These are phyloP conservation scores for Anser cygnoides DNA, from an alignment of 2,113 vertebrate species.

Conservation along the genomic window DNA sequence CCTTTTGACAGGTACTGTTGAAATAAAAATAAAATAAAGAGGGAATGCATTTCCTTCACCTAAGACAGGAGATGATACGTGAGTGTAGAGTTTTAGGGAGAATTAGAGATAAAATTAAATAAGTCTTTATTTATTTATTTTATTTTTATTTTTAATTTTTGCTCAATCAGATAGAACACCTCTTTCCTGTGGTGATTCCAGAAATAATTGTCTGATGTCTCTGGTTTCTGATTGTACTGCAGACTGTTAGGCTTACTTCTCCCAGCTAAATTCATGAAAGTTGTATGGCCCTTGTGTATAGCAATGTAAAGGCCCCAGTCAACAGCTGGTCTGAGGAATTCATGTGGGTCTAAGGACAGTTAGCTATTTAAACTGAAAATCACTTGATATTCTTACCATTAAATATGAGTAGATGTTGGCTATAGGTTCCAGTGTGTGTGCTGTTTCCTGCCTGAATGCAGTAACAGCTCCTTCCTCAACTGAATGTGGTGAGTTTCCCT, in stretches of 20 bases:
- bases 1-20: neutral
- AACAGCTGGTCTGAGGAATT: neutral
- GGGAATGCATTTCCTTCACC: neutral
- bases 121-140: neutral
- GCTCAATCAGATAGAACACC: neutral
- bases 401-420: neutral
- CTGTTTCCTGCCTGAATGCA: neutral
- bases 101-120: neutral
- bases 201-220: neutral
- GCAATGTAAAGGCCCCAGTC: neutral
- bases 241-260: neutral
- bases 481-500: neutral
- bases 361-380: neutral
- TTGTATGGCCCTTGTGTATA: neutral
- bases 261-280: neutral
- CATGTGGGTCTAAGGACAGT: neutral
- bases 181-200: neutral
- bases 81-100: neutral
- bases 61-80: neutral
- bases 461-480: neutral
- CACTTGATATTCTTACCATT: neutral
- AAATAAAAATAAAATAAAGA: neutral
- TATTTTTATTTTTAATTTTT: neutral
- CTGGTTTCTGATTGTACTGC: neutral
- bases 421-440: neutral